Evolutionary conservation across 2,888 invertebrate genomes (phyloP), one percentile per base, ranked within the genome.

Genomic region (Spisula solida): DNA sequence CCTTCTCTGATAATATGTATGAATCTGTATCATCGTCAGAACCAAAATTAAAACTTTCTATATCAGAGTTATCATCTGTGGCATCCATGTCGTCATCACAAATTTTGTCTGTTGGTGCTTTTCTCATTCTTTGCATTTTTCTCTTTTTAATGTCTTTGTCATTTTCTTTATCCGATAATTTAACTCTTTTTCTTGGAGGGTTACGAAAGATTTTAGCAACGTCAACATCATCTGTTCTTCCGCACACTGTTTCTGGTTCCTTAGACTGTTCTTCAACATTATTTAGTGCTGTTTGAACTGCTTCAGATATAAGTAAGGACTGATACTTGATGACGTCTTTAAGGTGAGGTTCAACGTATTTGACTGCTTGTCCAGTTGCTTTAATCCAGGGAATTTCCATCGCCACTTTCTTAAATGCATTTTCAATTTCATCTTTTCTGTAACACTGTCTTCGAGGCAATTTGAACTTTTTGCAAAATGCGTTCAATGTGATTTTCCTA

Each of bases 351-450:
- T 78, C 66, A 25, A 87, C 81, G 41, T 79, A 51, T 79, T 81
- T 55, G n/a, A 47, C n/a, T 2, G 66, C n/a, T 31, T 80, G 60
- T 14, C 47, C 80, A n/a, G 56, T 75, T 5, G 41, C 87, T 75
- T 70, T 86, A 8, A 89, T 31, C 89, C 89, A 89, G 16, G 89
- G 89, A 56, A 89, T 25, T 66, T 89, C 89, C 82, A 82, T 82
- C 10, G 85, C 87, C 85, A 89, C 66, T 18, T 75, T 80, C 25
- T 60, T 70, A 6, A 89, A 81, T 25, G 82, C 20, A 0, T 82
- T 41, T 41, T 81, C 48, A 18, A 89, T 51, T 60, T 85, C 82
- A 2, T 31, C 16, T 60, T 85, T 87, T 18, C 41, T 34, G 25
- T 25, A 31, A 41, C 48, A 47, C 2, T n/a, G 8, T 47, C 25